Evolutionary conservation across 2,888 invertebrate species (phyloP).

Genomic region (Marronus borbonicus): DNA sequence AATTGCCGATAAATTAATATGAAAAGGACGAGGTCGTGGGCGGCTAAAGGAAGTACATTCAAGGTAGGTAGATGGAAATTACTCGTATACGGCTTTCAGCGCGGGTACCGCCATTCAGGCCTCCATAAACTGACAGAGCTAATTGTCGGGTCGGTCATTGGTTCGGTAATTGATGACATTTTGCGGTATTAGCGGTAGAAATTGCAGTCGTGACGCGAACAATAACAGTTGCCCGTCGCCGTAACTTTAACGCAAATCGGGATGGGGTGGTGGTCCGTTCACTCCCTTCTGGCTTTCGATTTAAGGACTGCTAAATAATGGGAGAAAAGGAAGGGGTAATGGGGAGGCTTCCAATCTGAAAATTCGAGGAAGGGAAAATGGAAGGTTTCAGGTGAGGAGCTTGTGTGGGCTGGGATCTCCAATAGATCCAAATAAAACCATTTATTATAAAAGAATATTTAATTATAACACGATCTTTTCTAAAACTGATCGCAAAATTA

Average conservation of each 20-base stretch:
- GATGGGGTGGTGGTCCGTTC: too few relatives aligned
- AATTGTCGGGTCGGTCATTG: slow-evolving; percentile 45
- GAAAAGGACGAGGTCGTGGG: neutral
- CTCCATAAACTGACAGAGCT: slow-evolving; percentile 45
- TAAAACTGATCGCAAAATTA: too few relatives aligned
- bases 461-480: too few relatives aligned
- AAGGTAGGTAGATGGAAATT: slow-evolving; percentile 37
- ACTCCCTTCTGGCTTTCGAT: too few relatives aligned
- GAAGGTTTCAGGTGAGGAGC: too few relatives aligned
- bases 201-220: slow-evolving; percentile 39
- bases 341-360: neutral
- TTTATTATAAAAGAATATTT: too few relatives aligned
- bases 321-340: neutral
- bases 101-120: slow-evolving; percentile 24
- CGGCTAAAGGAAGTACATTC: slow-evolving; percentile 24
- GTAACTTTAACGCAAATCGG: slow-evolving; percentile 23
- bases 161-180: slow-evolving; percentile 46
- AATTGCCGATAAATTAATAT: slow-evolving; percentile 18
- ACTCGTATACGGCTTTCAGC: slow-evolving; percentile 33
- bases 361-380: too few relatives aligned
- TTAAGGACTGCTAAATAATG: too few relatives aligned
- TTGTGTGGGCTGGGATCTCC: too few relatives aligned
- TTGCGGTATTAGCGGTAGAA: slow-evolving; percentile 44
- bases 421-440: too few relatives aligned
- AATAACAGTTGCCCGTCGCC: slow-evolving; percentile 32